Base-by-base conservation (phyloP, 2,888 invertebrate species). In the Yponomeuta sedellus region DNA sequence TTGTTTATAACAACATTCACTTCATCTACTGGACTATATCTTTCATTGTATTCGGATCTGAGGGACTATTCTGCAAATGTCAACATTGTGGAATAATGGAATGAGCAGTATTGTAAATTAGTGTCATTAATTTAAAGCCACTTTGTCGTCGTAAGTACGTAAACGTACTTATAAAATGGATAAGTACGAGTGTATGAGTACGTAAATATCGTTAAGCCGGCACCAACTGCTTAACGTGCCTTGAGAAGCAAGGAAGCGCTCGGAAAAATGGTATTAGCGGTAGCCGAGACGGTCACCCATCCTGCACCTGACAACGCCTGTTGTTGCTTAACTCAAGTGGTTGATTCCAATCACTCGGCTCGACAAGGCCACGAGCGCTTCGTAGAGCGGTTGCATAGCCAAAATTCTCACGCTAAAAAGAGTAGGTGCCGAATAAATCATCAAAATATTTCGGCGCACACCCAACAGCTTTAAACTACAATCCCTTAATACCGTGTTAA, bases 21-120 rank as follows among this genome's bases (percentile, higher is more conserved):
- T 78, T 72, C 74, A 81, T 83, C 76, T 78, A 63, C 66, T 70
- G 74, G 76, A 78, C 80, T 78, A 73, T 82, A 82, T 83, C 81
- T 82, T 69, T 20, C 20, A 20, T 59, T 20, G 59, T 20, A 34
- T 8, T 5, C 34, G 1, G 34, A 34, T 20, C 1, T 57, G 11
- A 59, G 25, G 59, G 22, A 25, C 25, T 59, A 25, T 59, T 59
- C 25, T 25, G 59, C 25, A 59, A 25, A 59, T 11, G 59, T 20
- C 25, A 25, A 59, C 59, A 59, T 25, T 52, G 12, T 22, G 59
- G 20, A 22, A 59, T 59, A 59, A 59, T 59, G 12, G 59, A 22
- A 25, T 20, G 25, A 20, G 25, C 2, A 22, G 59, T 11, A 22
- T 59, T 59, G 25, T 59, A 59, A 59, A 59, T 59, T 22, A 22